Percentiles rank a stretch among this genome's conserved stretches.
Evolutionary conservation across 1,140 invertebrate genomes (phyloP).

Genomic region (Rhagoletis zephyria): DNA sequence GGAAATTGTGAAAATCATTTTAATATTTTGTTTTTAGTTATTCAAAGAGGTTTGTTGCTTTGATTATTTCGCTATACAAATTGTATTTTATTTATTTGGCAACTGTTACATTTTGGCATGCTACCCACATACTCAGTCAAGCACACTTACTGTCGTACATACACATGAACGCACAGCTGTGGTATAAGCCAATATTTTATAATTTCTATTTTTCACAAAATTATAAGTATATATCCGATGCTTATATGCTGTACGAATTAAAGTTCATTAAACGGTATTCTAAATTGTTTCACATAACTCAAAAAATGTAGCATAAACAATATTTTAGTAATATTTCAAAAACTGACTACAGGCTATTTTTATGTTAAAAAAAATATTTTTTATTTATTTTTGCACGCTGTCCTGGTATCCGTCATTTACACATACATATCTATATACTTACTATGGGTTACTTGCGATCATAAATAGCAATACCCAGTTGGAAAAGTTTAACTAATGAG

Average conservation of each 20-base stretch:
- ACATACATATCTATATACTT: neutral
- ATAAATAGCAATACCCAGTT: neutral
- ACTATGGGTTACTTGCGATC: neutral
- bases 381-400: neutral
- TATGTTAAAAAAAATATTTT: neutral
- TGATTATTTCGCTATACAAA: neutral
- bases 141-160: neutral
- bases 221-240: neutral
- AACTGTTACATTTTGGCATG: neutral
- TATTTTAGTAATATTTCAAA: neutral
- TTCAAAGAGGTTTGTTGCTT: neutral
- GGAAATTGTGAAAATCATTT: constrained; percentile 33
- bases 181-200: neutral
- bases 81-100: constrained; percentile 16
- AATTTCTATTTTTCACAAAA: neutral
- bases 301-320: neutral
- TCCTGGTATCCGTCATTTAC: neutral
- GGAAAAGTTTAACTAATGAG: too few relatives aligned
- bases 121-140: neutral
- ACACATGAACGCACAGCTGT: neutral
- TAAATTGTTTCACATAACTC: neutral
- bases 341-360: neutral
- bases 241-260: neutral
- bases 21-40: neutral
- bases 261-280: constrained; percentile 34